phyloP scores from a whole-genome alignment of 2,797 vertebrate species.

The Lycodopsis pacificus region DNA sequence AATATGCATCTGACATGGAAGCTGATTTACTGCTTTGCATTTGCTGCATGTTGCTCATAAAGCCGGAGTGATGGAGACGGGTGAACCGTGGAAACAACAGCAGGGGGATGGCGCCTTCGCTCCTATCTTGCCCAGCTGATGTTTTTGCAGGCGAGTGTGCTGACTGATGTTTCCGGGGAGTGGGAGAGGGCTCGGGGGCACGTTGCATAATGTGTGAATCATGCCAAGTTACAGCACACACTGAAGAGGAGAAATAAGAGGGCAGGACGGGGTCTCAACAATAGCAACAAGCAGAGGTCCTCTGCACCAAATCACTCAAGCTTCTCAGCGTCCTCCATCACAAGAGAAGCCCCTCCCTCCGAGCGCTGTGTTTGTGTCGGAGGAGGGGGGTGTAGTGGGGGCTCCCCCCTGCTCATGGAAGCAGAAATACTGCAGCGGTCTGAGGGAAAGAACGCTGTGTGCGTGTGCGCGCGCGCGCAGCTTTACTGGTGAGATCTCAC shows the following conservation, averaged over 20 bases:
- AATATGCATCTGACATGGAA: neutral
- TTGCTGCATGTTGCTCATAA: conserved; percentile 16
- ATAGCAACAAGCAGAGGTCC: neutral
- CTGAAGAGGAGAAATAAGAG: conserved; percentile 9
- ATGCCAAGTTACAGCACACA: neutral
- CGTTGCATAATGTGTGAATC: conserved; percentile 65
- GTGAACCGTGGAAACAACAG: conserved; percentile 16
- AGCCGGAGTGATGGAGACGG: conserved; percentile 15
- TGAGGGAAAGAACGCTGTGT: conserved; percentile 13
- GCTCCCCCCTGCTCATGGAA: conserved; percentile 44
- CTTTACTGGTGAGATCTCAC: neutral
- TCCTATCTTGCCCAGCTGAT: conserved; percentile 31
- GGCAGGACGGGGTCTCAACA: neutral
- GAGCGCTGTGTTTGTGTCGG: conserved; percentile 1
- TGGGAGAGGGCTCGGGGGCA: conserved; percentile 31
- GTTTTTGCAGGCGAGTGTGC: conserved; percentile 26
- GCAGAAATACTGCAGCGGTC: conserved; percentile 64
- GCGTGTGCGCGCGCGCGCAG: neutral
- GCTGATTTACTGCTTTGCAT: conserved; percentile 37
- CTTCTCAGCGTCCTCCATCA: conserved; percentile 5
- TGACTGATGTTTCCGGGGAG: conserved; percentile 54
- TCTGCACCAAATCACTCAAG: conserved; percentile 10
- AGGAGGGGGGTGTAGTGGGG: neutral
- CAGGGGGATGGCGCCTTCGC: neutral
- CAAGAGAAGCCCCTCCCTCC: conserved; percentile 10